Evolutionary conservation across 2,888 invertebrate genomes (phyloP), one percentile per base, ranked within the genome.

Genomic region (Philereme transversata): DNA sequence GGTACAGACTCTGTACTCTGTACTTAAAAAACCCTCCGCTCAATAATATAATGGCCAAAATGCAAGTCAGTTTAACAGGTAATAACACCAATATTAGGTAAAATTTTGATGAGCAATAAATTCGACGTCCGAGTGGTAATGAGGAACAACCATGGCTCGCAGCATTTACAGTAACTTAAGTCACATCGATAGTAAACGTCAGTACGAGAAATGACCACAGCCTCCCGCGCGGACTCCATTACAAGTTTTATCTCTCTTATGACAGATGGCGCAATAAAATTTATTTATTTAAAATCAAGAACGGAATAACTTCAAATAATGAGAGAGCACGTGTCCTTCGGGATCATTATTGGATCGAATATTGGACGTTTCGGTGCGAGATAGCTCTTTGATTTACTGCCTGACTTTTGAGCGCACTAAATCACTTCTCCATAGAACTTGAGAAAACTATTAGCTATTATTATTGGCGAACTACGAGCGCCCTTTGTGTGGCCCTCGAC

Each of bases 361-460:
- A 82, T 80, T 78, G 83, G 76, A 77, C 79, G 82, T 82, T 80
- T 78, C 74, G 76, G 74, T 68, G 64, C 76, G 83, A 83, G 82
- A 88, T 86, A 82, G 79, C 82, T 77, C 69, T 81, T 78, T 91
- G 91, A 92, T 91, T 92, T 92, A 92, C 86, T 83, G 84, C 83
- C 73, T 73, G 86, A 88, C 88, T 89, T 89, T 90, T 84, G 88
- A 90, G 81, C 80, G 80, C 79, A 85, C 81, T 90, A 90, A 91
- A 91, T 92, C 91, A 90, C 84, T 76, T 86, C 81, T 88, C 83
- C 89, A 90, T 88, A 81, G 85, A 88, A 87, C 82, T 89, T 85
- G 85, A 88, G 87, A 90, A 87, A 90, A 92, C 89, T 90, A 92
- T 90, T 91, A 90, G 86, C 86, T 89, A 88, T 90, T 88, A 85